Base-by-base conservation (phyloP, 2,888 invertebrate species). In the Sinohyriopsis cumingii region DNA sequence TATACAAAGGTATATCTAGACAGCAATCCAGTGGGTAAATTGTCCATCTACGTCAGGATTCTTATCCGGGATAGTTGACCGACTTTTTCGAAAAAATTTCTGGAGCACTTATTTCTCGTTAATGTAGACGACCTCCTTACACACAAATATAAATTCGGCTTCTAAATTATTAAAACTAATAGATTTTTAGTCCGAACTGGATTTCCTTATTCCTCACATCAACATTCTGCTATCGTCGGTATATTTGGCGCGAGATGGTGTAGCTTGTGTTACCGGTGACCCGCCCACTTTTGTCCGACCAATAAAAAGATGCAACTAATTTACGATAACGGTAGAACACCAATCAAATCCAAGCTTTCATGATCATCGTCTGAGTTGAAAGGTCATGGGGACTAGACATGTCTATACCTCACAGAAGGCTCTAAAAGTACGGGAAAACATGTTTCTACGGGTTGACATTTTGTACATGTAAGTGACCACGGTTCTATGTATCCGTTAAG, bases 201-300 rank as follows among this genome's bases (percentile, higher is more conserved):
- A 45, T 45, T 45, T 45, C 45, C 45, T 45, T 45, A 45, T 15
- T 45, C 45, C 15, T 45, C 15, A 45, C 45, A 45, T 45, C 45
- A 12, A 45, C 45, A 45, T 45, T 45, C 15, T 45, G 3, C 45
- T 15, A 45, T 45, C 45, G 45, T 15, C 70, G 59, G 54, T 67
- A 57, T 57, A 82, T 81, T 84, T 84, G 83, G 84, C 84, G 84
- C 84, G 84, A 80, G 82, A 84, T 82, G 80, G 80, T 82, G 81
- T 78, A 75, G 77, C 75, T 76, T 73, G 75, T 69, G 72, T 68
- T 65, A 72, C 70, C 70, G 63, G 61, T 64, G 72, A 64, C 71
- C 76, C 82, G 79, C 82, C 82, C 71, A 76, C 79, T 70, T 72
- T 20, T 54, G 5, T 19, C 67, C 33, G 62, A 60, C 83, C 82